These are phyloP conservation scores for Conus ventricosus DNA, from an alignment of 1,140 invertebrate species.

Conservation along the genomic window DNA sequence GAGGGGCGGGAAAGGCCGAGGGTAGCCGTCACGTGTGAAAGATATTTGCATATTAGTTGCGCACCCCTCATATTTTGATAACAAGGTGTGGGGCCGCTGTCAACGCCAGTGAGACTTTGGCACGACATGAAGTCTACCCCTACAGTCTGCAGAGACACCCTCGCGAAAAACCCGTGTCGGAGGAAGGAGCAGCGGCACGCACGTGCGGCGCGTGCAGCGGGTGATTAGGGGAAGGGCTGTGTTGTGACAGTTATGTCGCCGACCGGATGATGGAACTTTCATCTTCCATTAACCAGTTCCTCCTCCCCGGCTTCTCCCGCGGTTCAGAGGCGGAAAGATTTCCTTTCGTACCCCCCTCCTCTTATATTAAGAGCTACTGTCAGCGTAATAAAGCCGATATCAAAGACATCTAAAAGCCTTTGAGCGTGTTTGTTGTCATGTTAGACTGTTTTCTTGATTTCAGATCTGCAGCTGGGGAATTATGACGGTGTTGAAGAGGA, in stretches of 20 bases:
- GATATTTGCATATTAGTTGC: slow-evolving; percentile 30
- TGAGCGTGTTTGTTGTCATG: no score
- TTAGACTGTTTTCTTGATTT: no score
- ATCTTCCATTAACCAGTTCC: slow-evolving; percentile 1
- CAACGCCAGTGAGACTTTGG: neutral
- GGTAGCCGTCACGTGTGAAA: neutral
- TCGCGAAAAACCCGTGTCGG: neutral
- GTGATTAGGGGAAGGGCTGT: neutral
- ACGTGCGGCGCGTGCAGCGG: slow-evolving; percentile 9
- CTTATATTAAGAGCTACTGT: no score
- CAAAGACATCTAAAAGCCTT: no score
- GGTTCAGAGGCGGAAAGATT: no score
- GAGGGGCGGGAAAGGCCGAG: neutral
- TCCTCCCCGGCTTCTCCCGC: no score
- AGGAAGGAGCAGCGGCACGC: neutral
- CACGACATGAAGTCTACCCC: slow-evolving; percentile 8
- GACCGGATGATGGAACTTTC: neutral
- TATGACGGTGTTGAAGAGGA: no score
- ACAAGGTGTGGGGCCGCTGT: slow-evolving; percentile 20
- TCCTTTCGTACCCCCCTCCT: no score
- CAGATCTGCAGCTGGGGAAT: no score
- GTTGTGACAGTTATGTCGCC: slow-evolving; percentile 21
- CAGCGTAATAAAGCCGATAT: no score
- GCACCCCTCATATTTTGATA: slow-evolving; percentile 33
- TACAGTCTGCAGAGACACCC: neutral